These are phyloP conservation scores for Peribatodes rhomboidaria DNA, from an alignment of 2,888 invertebrate genomes.

Conservation along the genomic window DNA sequence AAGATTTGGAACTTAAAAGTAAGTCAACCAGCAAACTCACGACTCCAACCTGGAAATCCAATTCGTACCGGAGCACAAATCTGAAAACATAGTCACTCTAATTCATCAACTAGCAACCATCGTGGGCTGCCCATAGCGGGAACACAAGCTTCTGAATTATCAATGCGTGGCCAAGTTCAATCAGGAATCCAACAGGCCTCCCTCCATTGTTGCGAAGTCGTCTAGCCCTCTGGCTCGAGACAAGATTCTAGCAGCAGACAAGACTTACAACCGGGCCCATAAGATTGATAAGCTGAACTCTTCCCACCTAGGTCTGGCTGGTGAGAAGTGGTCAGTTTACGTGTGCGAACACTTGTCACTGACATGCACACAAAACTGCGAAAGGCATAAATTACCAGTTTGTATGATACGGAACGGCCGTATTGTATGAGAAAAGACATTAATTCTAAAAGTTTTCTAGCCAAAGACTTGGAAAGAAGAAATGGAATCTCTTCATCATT, in stretches of 20 bases:
- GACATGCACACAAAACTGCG: not conserved
- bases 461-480: not conserved
- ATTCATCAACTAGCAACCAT: not conserved
- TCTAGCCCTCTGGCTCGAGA: not conserved
- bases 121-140: not conserved
- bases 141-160: not conserved
- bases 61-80: not conserved
- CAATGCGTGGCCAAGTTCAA: not conserved
- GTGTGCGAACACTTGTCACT: not conserved
- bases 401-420: not conserved
- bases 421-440: not conserved
- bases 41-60: not conserved
- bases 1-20: too few relatives aligned
- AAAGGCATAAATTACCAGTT: not conserved
- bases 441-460: not conserved
- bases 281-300: not conserved
- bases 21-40: not conserved
- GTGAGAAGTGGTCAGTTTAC: not conserved
- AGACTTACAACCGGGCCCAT: not conserved
- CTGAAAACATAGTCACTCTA: not conserved
- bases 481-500: too few relatives aligned
- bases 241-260: not conserved
- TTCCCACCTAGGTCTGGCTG: not conserved
- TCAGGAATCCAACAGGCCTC: not conserved
- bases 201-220: not conserved